phyloP scores from a whole-genome alignment of 2,888 invertebrate species.

The Epinotia brunnichana region DNA sequence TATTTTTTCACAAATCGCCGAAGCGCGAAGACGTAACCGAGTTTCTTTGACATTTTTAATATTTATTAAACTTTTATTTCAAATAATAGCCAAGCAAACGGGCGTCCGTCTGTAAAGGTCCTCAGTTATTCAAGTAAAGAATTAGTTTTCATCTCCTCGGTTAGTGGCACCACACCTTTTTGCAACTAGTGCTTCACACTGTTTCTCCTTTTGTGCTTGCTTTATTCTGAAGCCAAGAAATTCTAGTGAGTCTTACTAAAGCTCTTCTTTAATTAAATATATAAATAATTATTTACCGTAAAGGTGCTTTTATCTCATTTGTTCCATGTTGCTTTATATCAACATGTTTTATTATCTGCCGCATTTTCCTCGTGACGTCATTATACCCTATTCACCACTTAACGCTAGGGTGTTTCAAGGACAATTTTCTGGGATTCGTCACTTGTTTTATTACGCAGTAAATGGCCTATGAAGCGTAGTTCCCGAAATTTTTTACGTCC shows the following conservation, averaged over 20 bases:
- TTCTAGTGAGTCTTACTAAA: conserved; percentile 25
- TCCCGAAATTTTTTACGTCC: neutral
- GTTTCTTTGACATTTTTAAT: no score
- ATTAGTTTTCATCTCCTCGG: neutral
- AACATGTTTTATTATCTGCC: conserved; percentile 7
- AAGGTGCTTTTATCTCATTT: conserved; percentile 6
- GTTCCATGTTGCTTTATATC: neutral
- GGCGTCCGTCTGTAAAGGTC: neutral
- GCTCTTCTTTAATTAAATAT: conserved; percentile 35
- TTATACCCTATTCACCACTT: neutral
- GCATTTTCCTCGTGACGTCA: neutral
- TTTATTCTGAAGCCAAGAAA: conserved; percentile 30
- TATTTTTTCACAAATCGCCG: no score
- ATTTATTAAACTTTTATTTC: neutral
- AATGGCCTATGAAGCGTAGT: neutral
- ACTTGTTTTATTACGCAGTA: neutral
- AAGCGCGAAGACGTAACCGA: no score
- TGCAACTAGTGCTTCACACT: conserved; percentile 20
- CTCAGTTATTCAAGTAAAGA: neutral
- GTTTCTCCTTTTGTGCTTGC: conserved; percentile 33
- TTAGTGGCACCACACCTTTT: conserved; percentile 20
- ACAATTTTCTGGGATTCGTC: neutral
- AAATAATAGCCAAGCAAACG: neutral
- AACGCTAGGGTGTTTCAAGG: neutral
- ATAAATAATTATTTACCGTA: conserved; percentile 29